Conservation (phyloP, 2,797 vertebrate genomes). For the Philypnodon macrostomus region DNA sequence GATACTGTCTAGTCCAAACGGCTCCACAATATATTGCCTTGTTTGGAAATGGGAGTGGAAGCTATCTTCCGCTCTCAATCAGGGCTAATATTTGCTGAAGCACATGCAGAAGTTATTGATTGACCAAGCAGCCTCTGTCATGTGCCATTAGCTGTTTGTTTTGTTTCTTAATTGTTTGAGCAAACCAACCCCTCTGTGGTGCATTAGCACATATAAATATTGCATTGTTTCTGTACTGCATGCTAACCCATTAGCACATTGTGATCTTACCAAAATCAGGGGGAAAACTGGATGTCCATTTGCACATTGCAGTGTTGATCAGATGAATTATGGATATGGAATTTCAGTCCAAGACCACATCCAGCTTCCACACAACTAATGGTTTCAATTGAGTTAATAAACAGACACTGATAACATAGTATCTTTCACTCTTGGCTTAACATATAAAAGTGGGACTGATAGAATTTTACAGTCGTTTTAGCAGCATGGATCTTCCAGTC, state of each 20-base stretch:
- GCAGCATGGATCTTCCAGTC: conserved; percentile 4
- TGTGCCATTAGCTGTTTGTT: conserved; percentile 10
- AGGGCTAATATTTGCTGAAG: conserved; percentile 10
- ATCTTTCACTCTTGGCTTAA: background rate
- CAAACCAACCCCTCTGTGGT: background rate
- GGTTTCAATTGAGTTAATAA: conserved; percentile 29
- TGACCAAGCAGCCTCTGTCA: background rate
- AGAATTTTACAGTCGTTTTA: background rate
- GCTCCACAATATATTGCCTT: background rate
- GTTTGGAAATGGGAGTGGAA: background rate
- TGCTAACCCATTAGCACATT: background rate
- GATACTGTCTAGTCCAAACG: conserved; percentile 5
- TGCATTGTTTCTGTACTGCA: background rate
- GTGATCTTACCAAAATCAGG: background rate
- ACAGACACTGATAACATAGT: conserved; percentile 3
- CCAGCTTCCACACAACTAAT: background rate
- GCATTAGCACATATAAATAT: conserved; percentile 10
- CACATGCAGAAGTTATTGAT: conserved; percentile 2
- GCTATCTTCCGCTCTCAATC: background rate
- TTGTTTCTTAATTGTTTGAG: background rate
- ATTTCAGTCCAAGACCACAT: too few species aligned
- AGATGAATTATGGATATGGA: too few species aligned
- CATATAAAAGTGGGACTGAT: too few species aligned
- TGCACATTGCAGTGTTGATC: background rate
- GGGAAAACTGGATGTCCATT: background rate